Evolutionary conservation across 1,140 invertebrate genomes (phyloP).

Genomic region (Hyles euphorbiae): DNA sequence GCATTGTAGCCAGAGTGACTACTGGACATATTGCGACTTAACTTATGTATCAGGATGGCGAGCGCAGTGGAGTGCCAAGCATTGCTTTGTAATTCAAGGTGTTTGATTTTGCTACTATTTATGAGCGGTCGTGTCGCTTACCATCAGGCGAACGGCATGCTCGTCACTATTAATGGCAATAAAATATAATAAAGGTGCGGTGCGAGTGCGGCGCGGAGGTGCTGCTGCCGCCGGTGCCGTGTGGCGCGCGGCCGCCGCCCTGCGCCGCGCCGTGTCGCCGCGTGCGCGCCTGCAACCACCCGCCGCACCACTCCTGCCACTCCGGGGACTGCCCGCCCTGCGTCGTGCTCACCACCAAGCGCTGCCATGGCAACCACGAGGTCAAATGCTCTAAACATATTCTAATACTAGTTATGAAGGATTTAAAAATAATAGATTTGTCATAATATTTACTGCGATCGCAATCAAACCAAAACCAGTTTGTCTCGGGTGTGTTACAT

Average conservation of each 20-base stretch:
- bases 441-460: too few relatives aligned
- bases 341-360: slow-evolving; percentile 90
- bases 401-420: not conserved
- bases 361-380: slow-evolving; percentile 93
- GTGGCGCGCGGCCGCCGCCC: slow-evolving; percentile 88
- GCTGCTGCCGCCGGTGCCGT: slow-evolving; percentile 92
- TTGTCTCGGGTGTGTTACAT: too few relatives aligned
- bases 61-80: too few relatives aligned
- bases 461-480: too few relatives aligned
- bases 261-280: slow-evolving; percentile 88
- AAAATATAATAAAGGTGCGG: slow-evolving; percentile 65
- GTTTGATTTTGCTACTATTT: too few relatives aligned
- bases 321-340: slow-evolving; percentile 91
- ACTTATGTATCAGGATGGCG: too few relatives aligned
- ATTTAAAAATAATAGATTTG: not conserved
- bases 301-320: slow-evolving; percentile 81
- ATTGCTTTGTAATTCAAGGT: too few relatives aligned
- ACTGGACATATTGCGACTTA: too few relatives aligned
- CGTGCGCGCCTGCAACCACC: slow-evolving; percentile 87
- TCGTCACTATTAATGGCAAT: too few relatives aligned
- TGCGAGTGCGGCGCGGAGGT: slow-evolving; percentile 94
- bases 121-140: too few relatives aligned
- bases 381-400: slow-evolving; percentile 51
- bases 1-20: too few relatives aligned
- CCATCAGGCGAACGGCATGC: too few relatives aligned